phyloP scores from a whole-genome alignment of 1,140 invertebrate genomes.

The Coenobita brevimanus region DNA sequence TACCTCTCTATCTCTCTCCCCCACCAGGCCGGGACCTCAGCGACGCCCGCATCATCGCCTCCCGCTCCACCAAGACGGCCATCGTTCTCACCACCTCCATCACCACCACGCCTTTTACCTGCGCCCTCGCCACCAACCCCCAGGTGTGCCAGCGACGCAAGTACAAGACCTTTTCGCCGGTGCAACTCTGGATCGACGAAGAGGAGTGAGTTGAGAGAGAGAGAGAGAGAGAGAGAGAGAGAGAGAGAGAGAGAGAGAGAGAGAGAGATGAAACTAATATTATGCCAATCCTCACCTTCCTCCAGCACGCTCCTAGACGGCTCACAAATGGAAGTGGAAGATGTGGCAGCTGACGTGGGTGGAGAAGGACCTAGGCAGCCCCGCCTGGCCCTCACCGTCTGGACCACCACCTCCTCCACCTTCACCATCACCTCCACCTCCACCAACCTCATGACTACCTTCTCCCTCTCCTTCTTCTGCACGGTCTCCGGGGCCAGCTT shows the following conservation, averaged over 20 bases:
- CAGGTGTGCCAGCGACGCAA: constrained; percentile 25
- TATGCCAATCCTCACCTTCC: not conserved
- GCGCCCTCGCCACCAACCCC: constrained; percentile 12
- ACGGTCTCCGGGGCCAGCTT: not conserved
- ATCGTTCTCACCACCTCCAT: constrained; percentile 36
- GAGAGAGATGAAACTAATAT: not conserved
- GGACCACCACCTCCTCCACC: constrained; percentile 55
- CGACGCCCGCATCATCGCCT: constrained; percentile 26
- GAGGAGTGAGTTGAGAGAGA: constrained; percentile 5
- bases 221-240: constrained; percentile 14
- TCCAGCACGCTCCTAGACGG: not conserved
- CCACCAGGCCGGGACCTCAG: constrained; percentile 17
- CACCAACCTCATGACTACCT: constrained; percentile 47
- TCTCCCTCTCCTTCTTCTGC: constrained; percentile 60
- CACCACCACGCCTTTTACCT: constrained; percentile 51
- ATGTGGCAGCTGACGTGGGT: not conserved
- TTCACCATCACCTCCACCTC: constrained; percentile 46
- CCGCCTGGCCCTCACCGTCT: constrained; percentile 58
- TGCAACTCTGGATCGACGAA: constrained; percentile 7
- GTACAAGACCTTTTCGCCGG: not conserved
- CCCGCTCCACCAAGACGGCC: constrained; percentile 40
- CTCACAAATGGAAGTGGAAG: not conserved
- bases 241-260: constrained; percentile 39
- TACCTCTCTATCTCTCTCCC: no score
- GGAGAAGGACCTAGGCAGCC: not conserved